Percentiles rank a stretch among this genome's conserved stretches.
Evolutionary conservation across 2,113 vertebrate genomes (phyloP).

Genomic region (Campylorhamphus procurvoides): DNA sequence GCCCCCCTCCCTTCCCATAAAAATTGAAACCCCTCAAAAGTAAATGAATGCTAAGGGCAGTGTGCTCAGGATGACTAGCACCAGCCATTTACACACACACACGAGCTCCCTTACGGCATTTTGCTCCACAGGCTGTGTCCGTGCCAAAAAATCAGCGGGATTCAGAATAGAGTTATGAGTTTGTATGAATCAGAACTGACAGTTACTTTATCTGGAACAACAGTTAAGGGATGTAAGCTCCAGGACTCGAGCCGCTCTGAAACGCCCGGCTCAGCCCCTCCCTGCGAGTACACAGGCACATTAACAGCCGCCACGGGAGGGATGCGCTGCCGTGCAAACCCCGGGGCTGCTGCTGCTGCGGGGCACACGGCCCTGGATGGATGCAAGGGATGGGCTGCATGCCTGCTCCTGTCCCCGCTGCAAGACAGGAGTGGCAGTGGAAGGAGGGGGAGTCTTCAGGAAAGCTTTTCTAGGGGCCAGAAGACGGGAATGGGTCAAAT

Average conservation of each 20-base stretch:
- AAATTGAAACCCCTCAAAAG: background rate
- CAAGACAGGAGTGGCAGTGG: background rate
- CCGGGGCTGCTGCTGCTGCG: background rate
- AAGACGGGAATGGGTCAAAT: background rate
- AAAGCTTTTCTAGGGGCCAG: background rate
- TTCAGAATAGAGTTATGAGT: constrained; percentile 1
- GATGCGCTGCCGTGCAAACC: background rate
- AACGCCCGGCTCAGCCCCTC: background rate
- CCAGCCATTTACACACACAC: background rate
- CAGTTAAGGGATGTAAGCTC: constrained; percentile 6
- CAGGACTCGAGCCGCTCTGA: background rate
- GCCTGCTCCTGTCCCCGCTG: background rate
- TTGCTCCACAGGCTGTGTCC: background rate
- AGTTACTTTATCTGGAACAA: constrained; percentile 48
- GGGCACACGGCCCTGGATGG: background rate
- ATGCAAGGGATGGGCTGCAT: fast-evolving
- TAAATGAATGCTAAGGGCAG: background rate
- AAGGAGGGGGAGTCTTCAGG: background rate
- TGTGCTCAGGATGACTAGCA: background rate
- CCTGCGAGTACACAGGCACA: background rate
- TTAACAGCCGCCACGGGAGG: background rate
- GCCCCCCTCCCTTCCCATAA: background rate
- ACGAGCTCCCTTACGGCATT: constrained; percentile 9
- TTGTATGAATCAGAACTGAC: constrained; percentile 42
- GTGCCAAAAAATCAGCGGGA: constrained; percentile 25